Percentiles rank a stretch among this genome's conserved stretches.
Conservation (phyloP, 2,797 vertebrate species). For the Typhlichthys eigenmanni region DNA sequence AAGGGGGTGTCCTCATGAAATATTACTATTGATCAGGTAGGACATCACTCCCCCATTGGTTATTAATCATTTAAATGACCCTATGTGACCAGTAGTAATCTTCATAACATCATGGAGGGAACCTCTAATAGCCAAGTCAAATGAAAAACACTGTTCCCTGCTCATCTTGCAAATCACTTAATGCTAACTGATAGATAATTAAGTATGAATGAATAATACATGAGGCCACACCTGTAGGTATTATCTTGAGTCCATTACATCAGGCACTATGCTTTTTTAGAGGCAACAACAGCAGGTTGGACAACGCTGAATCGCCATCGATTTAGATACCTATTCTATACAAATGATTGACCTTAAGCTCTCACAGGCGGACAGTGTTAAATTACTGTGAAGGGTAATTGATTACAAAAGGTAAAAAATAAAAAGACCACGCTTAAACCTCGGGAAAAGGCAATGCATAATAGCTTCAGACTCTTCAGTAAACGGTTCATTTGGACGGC, state of each 20-base stretch:
- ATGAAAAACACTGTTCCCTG: slow-evolving; percentile 2
- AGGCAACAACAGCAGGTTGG: slow-evolving; percentile 4
- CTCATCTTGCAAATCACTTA: neutral
- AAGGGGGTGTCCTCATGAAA: slow-evolving; percentile 48
- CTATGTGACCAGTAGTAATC: slow-evolving; percentile 33
- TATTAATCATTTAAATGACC: slow-evolving; percentile 55
- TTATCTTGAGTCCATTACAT: slow-evolving; percentile 10
- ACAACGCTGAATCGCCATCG: slow-evolving; percentile 15
- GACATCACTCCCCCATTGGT: slow-evolving; percentile 37
- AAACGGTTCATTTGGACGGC: slow-evolving; percentile 50
- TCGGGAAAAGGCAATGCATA: slow-evolving; percentile 28
- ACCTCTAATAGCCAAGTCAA: neutral
- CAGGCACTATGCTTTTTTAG: slow-evolving; percentile 18
- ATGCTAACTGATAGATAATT: neutral
- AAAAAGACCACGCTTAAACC: slow-evolving; percentile 36
- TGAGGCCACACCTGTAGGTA: slow-evolving; percentile 1
- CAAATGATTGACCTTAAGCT: slow-evolving; percentile 39
- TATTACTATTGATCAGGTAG: slow-evolving; percentile 66
- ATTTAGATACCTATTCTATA: slow-evolving; percentile 29
- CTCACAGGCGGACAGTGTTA: slow-evolving; percentile 52
- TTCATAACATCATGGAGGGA: slow-evolving; percentile 7
- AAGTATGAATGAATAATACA: slow-evolving; percentile 8
- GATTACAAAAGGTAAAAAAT: slow-evolving; percentile 63
- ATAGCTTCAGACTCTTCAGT: slow-evolving; percentile 50
- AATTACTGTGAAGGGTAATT: slow-evolving; percentile 69